Base-by-base conservation (phyloP, 2,888 invertebrate genomes). In the Apodemia duryi region DNA sequence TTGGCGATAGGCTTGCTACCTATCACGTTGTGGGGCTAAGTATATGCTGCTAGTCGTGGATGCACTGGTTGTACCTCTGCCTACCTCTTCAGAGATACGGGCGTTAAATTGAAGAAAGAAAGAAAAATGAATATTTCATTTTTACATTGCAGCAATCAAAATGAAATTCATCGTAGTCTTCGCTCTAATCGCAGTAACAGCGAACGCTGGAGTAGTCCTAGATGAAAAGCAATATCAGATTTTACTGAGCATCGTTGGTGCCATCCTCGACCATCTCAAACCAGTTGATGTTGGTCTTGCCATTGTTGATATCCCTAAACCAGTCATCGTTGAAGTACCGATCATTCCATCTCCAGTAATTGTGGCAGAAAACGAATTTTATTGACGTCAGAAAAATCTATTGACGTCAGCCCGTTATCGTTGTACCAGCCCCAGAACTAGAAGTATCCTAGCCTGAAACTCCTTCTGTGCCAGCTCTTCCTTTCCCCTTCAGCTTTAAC, bases 111-210 rank as follows among this genome's bases (percentile, higher is more conserved):
- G n/a, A n/a, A n/a, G n/a, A n/a, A n/a, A n/a, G 21, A 41, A 41
- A 41, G 6, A 41, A 41, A 41, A 41, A 41, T 7, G 6, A 41
- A 6, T 41, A 41, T 41, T 6, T 6, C 6, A 9, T 35, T 35
- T 61, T 38, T 63, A 28, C 51, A 43, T 61, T 65, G 60, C 61
- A 46, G 64, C 38, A 67, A 66, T 43, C 65, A 67, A 66, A 60
- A 67, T 69, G 69, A 69, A 69, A 66, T 69, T 67, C 63, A 35
- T 69, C 63, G 63, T 66, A 29, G 57, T 66, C n/a, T 65, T 69
- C 66, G 67, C 67, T 52, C 65, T 67, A 41, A 46, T 69, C 63
- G 65, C 60, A 11, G 65, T 63, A 7, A n/a, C 54, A 11, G 52
- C 41, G 9, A 41, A 41, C 41, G 41, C 41, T 41, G 41, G 41